Conservation (phyloP, 2,113 vertebrate genomes). For the Syngnathoides biaculeatus region DNA sequence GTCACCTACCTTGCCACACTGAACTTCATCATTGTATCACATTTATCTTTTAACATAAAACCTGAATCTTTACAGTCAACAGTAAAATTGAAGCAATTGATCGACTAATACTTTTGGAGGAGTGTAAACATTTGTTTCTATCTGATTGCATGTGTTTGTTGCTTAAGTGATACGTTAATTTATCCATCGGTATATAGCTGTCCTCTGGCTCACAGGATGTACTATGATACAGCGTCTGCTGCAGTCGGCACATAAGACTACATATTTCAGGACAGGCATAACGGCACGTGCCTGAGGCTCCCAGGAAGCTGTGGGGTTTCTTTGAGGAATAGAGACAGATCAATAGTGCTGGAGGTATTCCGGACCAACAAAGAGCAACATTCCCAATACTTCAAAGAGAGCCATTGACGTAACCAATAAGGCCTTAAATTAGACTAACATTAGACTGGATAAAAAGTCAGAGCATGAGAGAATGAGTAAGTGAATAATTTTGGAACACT, state of each 20-base stretch:
- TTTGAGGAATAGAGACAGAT: conserved; percentile 21
- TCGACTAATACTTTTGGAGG: background rate
- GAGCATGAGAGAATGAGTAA: too few species aligned
- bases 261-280: conserved; percentile 49
- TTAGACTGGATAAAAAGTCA: too few species aligned
- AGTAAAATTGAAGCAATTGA: background rate
- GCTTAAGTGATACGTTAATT: conserved; percentile 46
- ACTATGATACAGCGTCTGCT: conserved; percentile 42
- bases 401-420: background rate
- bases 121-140: background rate
- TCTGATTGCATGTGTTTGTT: background rate
- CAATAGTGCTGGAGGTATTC: conserved; percentile 4
- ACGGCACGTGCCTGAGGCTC: conserved; percentile 47
- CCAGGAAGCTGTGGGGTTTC: conserved; percentile 33
- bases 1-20: too few species aligned
- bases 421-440: background rate
- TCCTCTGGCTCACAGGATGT: conserved; percentile 53
- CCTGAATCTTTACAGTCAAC: too few species aligned
- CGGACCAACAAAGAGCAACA: background rate
- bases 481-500: too few species aligned
- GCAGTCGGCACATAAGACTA: conserved; percentile 46
- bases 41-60: too few species aligned
- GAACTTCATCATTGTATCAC: too few species aligned
- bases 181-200: conserved; percentile 58
- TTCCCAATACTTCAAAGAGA: background rate